phyloP scores from a whole-genome alignment of 1,140 invertebrate species.

The Calosoma granatense region DNA sequence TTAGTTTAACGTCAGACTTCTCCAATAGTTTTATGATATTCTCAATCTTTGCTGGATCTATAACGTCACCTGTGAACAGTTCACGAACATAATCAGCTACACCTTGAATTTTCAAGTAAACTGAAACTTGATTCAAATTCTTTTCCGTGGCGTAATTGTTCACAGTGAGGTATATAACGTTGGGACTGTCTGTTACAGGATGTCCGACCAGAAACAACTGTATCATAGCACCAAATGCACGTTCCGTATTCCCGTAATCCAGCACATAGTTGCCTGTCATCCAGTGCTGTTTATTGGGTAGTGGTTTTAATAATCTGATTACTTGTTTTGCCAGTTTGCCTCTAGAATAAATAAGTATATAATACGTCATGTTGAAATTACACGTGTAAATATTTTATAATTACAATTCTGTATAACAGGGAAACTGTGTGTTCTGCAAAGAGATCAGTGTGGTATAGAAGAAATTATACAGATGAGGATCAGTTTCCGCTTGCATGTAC shows the following conservation, averaged over 20 bases:
- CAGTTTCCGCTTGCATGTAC: constrained; percentile 51
- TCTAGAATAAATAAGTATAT: constrained; percentile 27
- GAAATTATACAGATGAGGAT: constrained; percentile 55
- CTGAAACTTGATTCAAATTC: constrained; percentile 41
- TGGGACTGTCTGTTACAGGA: constrained; percentile 47
- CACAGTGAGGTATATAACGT: constrained; percentile 44
- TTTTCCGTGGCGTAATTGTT: constrained; percentile 47
- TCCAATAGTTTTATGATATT: constrained; percentile 40
- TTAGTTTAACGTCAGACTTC: constrained; percentile 39
- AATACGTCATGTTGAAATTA: too few relatives aligned
- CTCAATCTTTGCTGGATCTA: constrained; percentile 32
- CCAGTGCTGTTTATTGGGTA: constrained; percentile 38
- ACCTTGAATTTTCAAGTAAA: constrained; percentile 48
- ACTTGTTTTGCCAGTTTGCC: constrained; percentile 48
- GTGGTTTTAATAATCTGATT: constrained; percentile 40
- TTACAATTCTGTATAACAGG: constrained; percentile 50
- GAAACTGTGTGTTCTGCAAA: constrained; percentile 50
- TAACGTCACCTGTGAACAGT: constrained; percentile 31
- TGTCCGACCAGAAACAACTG: constrained; percentile 49
- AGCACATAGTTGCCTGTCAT: constrained; percentile 53
- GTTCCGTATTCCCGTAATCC: constrained; percentile 47
- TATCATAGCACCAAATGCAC: constrained; percentile 47
- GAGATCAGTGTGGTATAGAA: constrained; percentile 63
- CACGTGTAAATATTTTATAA: too few relatives aligned
- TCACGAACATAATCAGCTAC: constrained; percentile 30